phyloP scores from a whole-genome alignment of 2,888 invertebrate genomes.

The Dryobotodes eremita region DNA sequence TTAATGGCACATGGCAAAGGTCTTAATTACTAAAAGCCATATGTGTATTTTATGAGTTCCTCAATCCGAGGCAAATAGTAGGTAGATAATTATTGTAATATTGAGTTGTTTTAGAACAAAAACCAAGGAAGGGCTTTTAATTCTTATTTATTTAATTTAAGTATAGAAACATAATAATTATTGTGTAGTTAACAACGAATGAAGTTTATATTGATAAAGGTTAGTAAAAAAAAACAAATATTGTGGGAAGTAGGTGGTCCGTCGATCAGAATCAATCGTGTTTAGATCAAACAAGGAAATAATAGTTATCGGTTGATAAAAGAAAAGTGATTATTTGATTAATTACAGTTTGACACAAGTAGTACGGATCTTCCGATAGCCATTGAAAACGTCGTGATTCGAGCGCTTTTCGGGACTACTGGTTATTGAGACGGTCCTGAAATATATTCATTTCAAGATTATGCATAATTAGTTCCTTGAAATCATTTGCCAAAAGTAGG shows the following conservation, averaged over 20 bases:
- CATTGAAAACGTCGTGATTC: background rate
- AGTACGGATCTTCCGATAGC: background rate
- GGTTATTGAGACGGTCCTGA: background rate
- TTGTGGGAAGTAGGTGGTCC: slow-evolving; percentile 6
- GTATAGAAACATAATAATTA: slow-evolving; percentile 1
- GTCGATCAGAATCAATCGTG: background rate
- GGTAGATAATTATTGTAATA: slow-evolving; percentile 16
- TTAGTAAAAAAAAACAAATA: background rate
- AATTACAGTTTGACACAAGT: slow-evolving; percentile 10
- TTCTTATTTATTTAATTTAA: background rate
- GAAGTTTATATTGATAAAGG: background rate
- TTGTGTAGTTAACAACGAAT: background rate
- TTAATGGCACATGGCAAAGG: slow-evolving; percentile 29
- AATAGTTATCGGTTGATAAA: slow-evolving; percentile 1
- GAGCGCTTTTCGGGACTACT: background rate
- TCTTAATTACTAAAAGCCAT: slow-evolving; percentile 19
- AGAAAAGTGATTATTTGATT: background rate
- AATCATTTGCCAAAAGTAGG: slow-evolving; percentile 64
- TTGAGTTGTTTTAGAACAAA: slow-evolving; percentile 26
- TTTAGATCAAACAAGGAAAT: slow-evolving; percentile 18
- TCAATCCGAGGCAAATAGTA: slow-evolving; percentile 7
- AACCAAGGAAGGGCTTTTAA: slow-evolving; percentile 31
- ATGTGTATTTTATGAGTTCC: slow-evolving; percentile 46
- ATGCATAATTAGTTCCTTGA: slow-evolving; percentile 51
- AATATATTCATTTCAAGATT: slow-evolving; percentile 14